Percentiles rank a stretch among this genome's conserved stretches.
These are phyloP conservation scores for Malachius bipustulatus DNA, from an alignment of 2,888 invertebrate species.

Conservation along the genomic window DNA sequence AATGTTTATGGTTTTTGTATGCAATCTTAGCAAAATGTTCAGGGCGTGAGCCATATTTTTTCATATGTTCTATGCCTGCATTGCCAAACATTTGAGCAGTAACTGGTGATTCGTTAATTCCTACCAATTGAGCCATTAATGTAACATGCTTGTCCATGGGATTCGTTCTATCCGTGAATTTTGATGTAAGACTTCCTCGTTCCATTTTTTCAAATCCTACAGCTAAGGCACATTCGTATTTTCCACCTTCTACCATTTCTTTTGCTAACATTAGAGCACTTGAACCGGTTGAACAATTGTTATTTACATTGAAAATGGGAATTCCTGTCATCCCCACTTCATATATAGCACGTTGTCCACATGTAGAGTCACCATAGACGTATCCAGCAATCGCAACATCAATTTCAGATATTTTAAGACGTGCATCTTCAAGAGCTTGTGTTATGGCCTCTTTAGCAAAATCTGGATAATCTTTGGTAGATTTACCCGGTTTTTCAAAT, in stretches of 20 bases:
- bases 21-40: constrained; percentile 97
- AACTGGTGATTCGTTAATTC: constrained; percentile 72
- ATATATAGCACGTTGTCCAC: constrained; percentile 90
- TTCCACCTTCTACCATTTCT: constrained; percentile 82
- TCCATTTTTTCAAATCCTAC: constrained; percentile 99
- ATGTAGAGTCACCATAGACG: constrained; percentile 90
- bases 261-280: constrained; percentile 83
- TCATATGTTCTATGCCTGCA: constrained; percentile 92
- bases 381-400: constrained; percentile 88
- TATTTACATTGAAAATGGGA: constrained; percentile 96
- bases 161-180: constrained; percentile 72
- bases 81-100: constrained; percentile 95
- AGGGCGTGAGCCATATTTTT: constrained; percentile 84
- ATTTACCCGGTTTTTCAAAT: constrained; percentile 86
- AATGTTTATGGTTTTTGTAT: constrained; percentile 95
- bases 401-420: constrained; percentile 59
- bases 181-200: constrained; percentile 68
- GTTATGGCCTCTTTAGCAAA: constrained; percentile 88
- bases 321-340: constrained; percentile 93
- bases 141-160: constrained; percentile 82
- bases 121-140: constrained; percentile 71
- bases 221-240: constrained; percentile 79
- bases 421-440: constrained; percentile 78
- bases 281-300: constrained; percentile 96
- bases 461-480: constrained; percentile 83